phyloP scores from a whole-genome alignment of 2,888 invertebrate genomes.

The Diplolepis rosae region DNA sequence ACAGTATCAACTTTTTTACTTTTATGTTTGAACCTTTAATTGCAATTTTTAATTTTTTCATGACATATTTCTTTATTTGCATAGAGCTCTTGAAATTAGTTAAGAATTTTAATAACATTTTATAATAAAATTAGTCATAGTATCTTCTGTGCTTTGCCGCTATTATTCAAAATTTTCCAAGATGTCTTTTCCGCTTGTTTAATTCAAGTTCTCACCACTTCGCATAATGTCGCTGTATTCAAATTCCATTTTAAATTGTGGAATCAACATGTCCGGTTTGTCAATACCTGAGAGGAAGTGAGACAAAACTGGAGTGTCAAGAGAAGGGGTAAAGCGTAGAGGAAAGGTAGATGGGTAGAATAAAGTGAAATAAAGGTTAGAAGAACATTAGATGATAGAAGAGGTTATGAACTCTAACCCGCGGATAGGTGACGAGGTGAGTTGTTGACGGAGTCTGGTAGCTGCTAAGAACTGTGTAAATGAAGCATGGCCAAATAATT shows the following conservation, averaged over 20 bases:
- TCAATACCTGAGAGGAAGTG: not conserved
- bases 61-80: no score
- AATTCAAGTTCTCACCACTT: not conserved
- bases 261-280: not conserved
- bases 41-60: no score
- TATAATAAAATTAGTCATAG: no score
- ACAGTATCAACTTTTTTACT: no score
- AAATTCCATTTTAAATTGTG: not conserved
- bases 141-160: no score
- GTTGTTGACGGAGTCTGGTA: constrained; percentile 23
- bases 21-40: no score
- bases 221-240: not conserved
- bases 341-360: constrained; percentile 56
- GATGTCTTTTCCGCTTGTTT: not conserved
- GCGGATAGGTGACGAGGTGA: constrained; percentile 56
- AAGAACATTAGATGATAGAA: no score
- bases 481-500: constrained; percentile 53
- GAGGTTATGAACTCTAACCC: constrained; percentile 68
- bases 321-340: constrained; percentile 54
- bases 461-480: constrained; percentile 56
- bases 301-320: constrained; percentile 29
- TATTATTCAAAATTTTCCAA: not conserved
- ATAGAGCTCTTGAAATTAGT: no score
- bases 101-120: no score
- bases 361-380: constrained; percentile 65